A percentile compares a stretch with the other conserved stretches of the same genome.
phyloP scores from a whole-genome alignment of 2,113 vertebrate species.

The Dicerorhinus sumatrensis region DNA sequence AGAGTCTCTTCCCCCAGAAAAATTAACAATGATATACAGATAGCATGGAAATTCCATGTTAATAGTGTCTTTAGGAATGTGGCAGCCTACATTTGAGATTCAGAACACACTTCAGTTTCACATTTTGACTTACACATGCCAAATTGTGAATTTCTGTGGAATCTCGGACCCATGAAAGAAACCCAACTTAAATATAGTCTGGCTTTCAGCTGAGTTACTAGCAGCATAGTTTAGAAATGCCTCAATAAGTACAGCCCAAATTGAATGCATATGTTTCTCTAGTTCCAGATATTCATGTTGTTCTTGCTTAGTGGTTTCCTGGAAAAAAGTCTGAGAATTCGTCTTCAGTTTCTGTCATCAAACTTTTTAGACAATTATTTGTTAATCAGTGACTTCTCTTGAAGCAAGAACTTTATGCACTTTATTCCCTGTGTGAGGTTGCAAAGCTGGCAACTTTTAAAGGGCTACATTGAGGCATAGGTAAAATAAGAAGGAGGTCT shows the following conservation, averaged over 20 bases:
- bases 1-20: constrained; percentile 10
- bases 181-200: constrained; percentile 79
- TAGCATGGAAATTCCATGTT: constrained; percentile 53
- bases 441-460: background rate
- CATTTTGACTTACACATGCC: constrained; percentile 63
- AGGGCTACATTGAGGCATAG: background rate
- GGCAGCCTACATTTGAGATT: constrained; percentile 52
- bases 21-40: constrained; percentile 19
- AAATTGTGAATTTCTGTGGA: constrained; percentile 76
- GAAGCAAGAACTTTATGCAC: constrained; percentile 8
- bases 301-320: constrained; percentile 78
- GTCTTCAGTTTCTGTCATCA: constrained; percentile 74
- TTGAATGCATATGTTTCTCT: constrained; percentile 81
- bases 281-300: constrained; percentile 69
- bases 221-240: constrained; percentile 77
- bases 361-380: constrained; percentile 73
- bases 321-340: constrained; percentile 78
- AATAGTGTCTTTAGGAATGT: constrained; percentile 63
- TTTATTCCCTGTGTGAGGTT: background rate
- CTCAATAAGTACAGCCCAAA: constrained; percentile 78
- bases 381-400: constrained; percentile 62
- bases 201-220: constrained; percentile 74
- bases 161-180: constrained; percentile 77
- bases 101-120: constrained; percentile 65
- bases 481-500: background rate